These are phyloP conservation scores for Crypturellus tataupa DNA, from an alignment of 2,797 vertebrate genomes.

Conservation along the genomic window DNA sequence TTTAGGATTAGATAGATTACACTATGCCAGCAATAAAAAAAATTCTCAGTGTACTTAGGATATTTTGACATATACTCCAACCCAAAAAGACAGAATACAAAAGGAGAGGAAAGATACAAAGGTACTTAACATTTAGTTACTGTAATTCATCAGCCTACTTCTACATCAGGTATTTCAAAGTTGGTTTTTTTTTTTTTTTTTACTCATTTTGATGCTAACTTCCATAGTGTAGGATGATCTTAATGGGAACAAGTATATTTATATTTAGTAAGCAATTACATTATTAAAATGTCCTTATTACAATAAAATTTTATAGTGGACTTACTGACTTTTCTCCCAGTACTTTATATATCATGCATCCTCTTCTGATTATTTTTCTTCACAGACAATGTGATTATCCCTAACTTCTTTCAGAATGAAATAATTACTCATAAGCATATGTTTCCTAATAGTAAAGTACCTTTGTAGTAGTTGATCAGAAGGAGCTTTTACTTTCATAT, in stretches of 20 bases:
- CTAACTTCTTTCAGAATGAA: background rate
- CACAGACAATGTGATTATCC: background rate
- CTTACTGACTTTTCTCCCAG: background rate
- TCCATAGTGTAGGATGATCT: background rate
- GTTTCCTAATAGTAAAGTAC: background rate
- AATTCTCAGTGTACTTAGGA: background rate
- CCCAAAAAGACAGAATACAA: background rate
- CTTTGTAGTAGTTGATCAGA: background rate
- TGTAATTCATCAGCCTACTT: background rate
- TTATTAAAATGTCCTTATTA: slow-evolving; percentile 41
- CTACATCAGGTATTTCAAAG: background rate
- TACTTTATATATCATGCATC: background rate
- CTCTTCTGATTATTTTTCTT: background rate
- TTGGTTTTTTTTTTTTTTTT: background rate
- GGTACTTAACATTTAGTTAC: background rate
- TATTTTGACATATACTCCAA: background rate
- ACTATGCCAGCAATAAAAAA: background rate
- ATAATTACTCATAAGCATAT: background rate
- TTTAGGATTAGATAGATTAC: background rate
- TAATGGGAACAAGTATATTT: background rate
- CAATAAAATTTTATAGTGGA: slow-evolving; percentile 11
- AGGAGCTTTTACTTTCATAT: background rate
- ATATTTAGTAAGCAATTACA: background rate
- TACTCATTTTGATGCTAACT: background rate
- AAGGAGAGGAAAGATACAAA: background rate